Evolutionary conservation across 2,113 vertebrate species (phyloP).

Genomic region (Stomatorhinus ivindoensis): DNA sequence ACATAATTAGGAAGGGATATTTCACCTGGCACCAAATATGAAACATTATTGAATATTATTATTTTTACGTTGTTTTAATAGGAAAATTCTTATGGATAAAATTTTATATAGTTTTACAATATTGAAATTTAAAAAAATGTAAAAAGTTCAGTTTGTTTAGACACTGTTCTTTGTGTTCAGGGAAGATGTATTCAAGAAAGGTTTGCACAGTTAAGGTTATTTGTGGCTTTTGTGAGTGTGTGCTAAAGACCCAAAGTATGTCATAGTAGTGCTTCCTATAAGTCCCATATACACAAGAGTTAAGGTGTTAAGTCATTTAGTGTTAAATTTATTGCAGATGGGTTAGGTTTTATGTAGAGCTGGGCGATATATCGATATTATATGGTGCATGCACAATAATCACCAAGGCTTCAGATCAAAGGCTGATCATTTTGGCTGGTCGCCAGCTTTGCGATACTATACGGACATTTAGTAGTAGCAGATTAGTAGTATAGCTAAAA

Average conservation of each 20-base stretch:
- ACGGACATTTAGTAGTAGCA: no score
- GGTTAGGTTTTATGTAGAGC: not conserved
- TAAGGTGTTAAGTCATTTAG: not conserved
- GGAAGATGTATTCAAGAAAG: not conserved
- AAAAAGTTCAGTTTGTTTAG: not conserved
- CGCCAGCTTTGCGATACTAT: no score
- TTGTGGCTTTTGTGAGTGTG: not conserved
- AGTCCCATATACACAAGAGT: not conserved
- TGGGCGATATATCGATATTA: no score
- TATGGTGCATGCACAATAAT: no score
- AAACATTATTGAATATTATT: no score
- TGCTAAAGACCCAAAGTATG: not conserved
- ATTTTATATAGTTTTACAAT: not conserved
- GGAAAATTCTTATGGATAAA: not conserved
- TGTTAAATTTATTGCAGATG: not conserved
- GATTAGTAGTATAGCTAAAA: no score
- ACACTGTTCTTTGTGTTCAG: not conserved
- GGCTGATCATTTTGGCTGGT: no score
- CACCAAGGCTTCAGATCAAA: no score
- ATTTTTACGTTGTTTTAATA: not conserved
- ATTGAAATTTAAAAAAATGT: not conserved
- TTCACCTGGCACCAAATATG: no score
- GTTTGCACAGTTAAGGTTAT: not conserved
- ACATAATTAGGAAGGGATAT: not conserved
- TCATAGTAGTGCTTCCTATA: not conserved